phyloP scores from a whole-genome alignment of 1,140 invertebrate species.

The Nylanderia fulva region DNA sequence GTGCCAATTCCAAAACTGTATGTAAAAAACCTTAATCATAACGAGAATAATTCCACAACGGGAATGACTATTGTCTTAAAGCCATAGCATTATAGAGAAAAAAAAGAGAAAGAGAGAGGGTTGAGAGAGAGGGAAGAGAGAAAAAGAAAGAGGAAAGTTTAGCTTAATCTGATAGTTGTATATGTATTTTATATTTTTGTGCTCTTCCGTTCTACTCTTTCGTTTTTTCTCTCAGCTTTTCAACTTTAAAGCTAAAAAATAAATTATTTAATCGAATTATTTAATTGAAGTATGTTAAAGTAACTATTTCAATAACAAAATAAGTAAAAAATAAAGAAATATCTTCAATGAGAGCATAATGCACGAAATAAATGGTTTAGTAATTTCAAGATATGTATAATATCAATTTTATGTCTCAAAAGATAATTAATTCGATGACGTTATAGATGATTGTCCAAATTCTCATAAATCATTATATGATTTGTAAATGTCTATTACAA shows the following conservation, averaged over 20 bases:
- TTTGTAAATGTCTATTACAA: no score
- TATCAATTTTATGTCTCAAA: neutral
- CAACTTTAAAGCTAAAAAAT: neutral
- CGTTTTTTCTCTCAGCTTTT: neutral
- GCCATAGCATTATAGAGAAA: slow-evolving; percentile 21
- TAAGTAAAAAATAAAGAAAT: no score
- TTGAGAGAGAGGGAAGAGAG: neutral
- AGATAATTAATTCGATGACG: slow-evolving; percentile 1
- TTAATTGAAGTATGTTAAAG: no score
- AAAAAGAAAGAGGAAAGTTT: slow-evolving; percentile 14
- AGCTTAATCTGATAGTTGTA: neutral
- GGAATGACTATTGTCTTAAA: slow-evolving; percentile 78
- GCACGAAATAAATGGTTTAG: neutral
- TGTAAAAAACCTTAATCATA: slow-evolving; percentile 74
- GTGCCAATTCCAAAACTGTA: slow-evolving; percentile 8
- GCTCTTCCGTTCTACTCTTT: neutral
- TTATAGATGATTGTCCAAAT: neutral
- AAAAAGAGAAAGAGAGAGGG: no score
- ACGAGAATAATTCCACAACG: slow-evolving; percentile 76
- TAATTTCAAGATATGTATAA: neutral
- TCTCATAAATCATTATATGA: neutral
- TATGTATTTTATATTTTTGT: neutral
- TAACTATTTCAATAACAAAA: no score
- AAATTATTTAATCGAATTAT: no score
- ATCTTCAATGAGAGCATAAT: neutral